A percentile compares a stretch with the other conserved stretches of the same genome.
Evolutionary conservation across 2,888 invertebrate species (phyloP).

Genomic region (Eupithecia inturbata): DNA sequence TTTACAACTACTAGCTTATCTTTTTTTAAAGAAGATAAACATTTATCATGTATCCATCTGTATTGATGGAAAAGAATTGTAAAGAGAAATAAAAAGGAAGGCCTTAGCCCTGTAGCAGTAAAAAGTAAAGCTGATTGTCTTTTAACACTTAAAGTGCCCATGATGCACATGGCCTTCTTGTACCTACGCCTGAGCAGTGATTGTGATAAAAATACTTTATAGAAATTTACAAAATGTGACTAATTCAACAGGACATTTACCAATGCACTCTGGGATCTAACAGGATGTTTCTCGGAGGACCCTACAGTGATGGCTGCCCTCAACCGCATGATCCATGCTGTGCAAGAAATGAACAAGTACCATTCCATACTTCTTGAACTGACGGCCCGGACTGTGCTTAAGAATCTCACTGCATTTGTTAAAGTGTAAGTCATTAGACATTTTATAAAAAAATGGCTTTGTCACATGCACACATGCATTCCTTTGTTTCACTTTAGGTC

Average conservation of each 20-base stretch:
- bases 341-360: constrained; percentile 97
- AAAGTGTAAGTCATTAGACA: constrained; percentile 94
- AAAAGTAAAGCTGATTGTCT: background rate
- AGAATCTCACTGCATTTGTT: constrained; percentile 94
- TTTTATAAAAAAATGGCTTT: too few relatives aligned
- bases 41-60: background rate
- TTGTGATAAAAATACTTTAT: background rate
- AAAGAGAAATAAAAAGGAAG: background rate
- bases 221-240: background rate
- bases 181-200: background rate
- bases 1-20: constrained; percentile 6
- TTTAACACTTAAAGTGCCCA: background rate
- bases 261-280: constrained; percentile 95
- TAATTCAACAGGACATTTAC: constrained; percentile 86
- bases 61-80: background rate
- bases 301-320: constrained; percentile 91
- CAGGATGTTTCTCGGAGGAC: constrained; percentile 94
- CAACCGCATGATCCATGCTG: constrained; percentile 85
- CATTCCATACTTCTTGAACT: constrained; percentile 96
- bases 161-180: background rate
- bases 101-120: background rate
- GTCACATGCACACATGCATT: too few relatives aligned
- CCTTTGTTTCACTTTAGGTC: too few relatives aligned
- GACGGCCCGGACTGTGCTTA: constrained; percentile 94
- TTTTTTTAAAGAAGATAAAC: background rate